Evolutionary conservation across 2,113 vertebrate species (phyloP), one percentile per base, ranked within the genome.

Genomic region (Ophthalmolycus amberensis): DNA sequence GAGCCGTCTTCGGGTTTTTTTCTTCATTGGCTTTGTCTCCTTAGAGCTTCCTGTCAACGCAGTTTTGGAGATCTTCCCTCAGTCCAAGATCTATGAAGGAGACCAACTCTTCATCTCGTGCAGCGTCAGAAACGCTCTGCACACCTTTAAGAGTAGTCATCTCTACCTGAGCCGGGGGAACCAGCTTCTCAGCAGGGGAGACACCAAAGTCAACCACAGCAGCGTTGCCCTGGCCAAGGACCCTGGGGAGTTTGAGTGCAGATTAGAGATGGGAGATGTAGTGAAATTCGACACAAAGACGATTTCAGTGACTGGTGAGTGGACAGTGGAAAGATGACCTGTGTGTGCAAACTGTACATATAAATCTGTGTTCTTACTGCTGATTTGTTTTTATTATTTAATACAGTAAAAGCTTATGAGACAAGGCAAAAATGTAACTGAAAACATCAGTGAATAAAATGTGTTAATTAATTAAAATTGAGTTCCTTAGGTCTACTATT

Each of bases 241-340:
- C 27, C 52, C 90, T 0, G 80, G 25, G 2, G 42, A 83, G 37
- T 93, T 95, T 18, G 86, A 88, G 63, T 96, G 95, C 80, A 71
- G 20, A 20, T n/a, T 91, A 2, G 38, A 29, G 0, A 62, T 85
- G 0, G 75, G 68, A 38, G 20, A 5, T 0, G 32, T 95, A 0
- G 0, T 0, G 0, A 96, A 94, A 77, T 2, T 3, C 0, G 15
- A 8, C 18, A 66, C 5, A 1, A 54, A 82, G 32, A 76, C 0
- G 0, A 16, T 95, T n/a, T 63, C 64, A 0, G 91, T 96, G 22
- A 58, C 54, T 25, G 94, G 95, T 96, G 79, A 91, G 94, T 86
- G 9, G 60, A 16, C 15, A 40, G 9, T 40, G 9, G 46, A 75
- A n/a, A 48, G 27, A 42, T 5, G 34, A 5, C 9, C n/a, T 29